These are phyloP conservation scores for Prunella strophiata DNA, from an alignment of 2,797 vertebrate genomes.

Conservation along the genomic window DNA sequence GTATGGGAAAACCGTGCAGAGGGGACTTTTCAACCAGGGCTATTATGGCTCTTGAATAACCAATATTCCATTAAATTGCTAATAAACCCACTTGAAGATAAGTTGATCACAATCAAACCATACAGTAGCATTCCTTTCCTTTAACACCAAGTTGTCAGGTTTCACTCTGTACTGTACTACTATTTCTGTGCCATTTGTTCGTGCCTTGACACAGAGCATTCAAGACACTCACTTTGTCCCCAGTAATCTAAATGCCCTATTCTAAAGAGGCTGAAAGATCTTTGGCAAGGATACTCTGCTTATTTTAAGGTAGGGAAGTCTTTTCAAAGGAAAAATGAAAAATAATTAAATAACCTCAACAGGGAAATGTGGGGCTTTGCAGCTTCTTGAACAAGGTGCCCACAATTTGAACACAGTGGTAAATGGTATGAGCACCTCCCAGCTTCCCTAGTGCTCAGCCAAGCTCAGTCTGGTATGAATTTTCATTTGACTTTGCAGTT, in stretches of 20 bases:
- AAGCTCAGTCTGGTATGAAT: neutral
- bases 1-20: constrained; percentile 83
- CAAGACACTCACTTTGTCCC: constrained; percentile 74
- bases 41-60: constrained; percentile 83
- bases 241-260: constrained; percentile 70
- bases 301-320: constrained; percentile 70
- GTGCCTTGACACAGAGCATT: constrained; percentile 70
- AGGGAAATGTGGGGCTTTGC: neutral
- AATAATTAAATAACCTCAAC: constrained; percentile 54
- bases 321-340: constrained; percentile 66
- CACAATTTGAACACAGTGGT: neutral
- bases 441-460: neutral
- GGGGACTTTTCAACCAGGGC: constrained; percentile 82
- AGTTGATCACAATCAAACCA: constrained; percentile 82
- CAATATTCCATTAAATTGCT: constrained; percentile 92
- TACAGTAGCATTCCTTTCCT: constrained; percentile 85
- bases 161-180: constrained; percentile 75
- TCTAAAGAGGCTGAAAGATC: constrained; percentile 73
- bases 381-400: neutral
- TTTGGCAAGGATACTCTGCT: constrained; percentile 66
- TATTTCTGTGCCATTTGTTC: constrained; percentile 75
- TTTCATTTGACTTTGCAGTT: constrained; percentile 21
- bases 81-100: constrained; percentile 86
- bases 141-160: constrained; percentile 70
- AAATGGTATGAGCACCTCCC: neutral